phyloP scores from a whole-genome alignment of 2,113 vertebrate genomes.

The Asarcornis scutulata region DNA sequence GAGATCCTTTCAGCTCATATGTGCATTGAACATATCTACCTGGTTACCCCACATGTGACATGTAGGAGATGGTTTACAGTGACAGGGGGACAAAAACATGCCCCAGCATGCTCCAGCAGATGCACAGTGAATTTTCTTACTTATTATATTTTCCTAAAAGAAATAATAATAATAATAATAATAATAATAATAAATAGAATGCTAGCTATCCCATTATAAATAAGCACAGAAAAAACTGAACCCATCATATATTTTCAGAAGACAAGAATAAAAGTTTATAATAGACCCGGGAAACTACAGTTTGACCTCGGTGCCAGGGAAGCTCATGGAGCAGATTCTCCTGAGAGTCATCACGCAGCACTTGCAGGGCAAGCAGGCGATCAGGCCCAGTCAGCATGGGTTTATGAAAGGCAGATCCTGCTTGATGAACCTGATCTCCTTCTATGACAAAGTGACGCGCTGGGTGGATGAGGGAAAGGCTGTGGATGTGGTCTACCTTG shows the following conservation, averaged over 20 bases:
- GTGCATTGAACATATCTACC: not conserved
- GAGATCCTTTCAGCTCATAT: not conserved
- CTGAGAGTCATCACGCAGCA: too few relatives aligned
- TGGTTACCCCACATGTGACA: accelerated
- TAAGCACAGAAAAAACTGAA: not conserved
- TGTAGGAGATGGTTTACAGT: not conserved
- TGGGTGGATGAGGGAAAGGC: too few relatives aligned
- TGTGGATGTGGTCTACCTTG: too few relatives aligned
- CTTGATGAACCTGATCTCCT: too few relatives aligned
- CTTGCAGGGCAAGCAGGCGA: too few relatives aligned
- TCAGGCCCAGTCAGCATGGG: too few relatives aligned
- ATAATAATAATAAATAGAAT: too few relatives aligned
- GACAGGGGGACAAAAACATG: not conserved
- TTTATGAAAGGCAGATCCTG: too few relatives aligned
- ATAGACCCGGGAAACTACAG: too few relatives aligned
- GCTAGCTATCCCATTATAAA: not conserved
- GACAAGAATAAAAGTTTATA: not conserved
- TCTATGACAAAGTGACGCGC: too few relatives aligned
- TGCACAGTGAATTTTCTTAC: not conserved
- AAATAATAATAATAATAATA: not conserved
- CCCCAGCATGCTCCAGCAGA: not conserved
- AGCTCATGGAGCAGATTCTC: too few relatives aligned
- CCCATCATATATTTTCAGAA: not conserved
- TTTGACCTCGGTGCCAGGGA: too few relatives aligned
- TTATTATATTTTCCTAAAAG: accelerated